Evolutionary conservation across 2,888 invertebrate genomes (phyloP).

Genomic region (Drosophila multiciliata): DNA sequence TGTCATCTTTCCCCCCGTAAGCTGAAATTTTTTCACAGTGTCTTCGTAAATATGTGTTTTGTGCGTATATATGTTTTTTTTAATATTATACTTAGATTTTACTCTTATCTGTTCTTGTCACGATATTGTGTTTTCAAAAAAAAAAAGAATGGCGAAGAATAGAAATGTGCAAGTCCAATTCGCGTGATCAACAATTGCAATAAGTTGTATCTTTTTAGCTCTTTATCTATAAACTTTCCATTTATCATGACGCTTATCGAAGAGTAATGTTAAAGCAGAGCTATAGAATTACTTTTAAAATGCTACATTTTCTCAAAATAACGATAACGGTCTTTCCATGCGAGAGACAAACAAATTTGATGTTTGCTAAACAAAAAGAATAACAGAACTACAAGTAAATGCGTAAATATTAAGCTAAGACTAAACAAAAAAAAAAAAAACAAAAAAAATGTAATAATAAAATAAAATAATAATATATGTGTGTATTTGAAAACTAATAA

Average conservation of each 20-base stretch:
- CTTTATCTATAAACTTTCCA: conserved; percentile 48
- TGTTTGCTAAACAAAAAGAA: conserved; percentile 50
- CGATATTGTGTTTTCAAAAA: conserved; percentile 42
- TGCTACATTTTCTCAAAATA: conserved; percentile 38
- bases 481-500: conserved; percentile 48
- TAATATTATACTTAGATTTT: conserved; percentile 42
- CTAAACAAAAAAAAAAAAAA: conserved; percentile 37
- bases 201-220: conserved; percentile 40
- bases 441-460: conserved; percentile 17
- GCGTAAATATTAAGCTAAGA: conserved; percentile 62
- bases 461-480: conserved; percentile 32
- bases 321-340: conserved; percentile 40
- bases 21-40: conserved; percentile 32
- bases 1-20: conserved; percentile 25
- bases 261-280: conserved; percentile 48
- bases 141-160: conserved; percentile 17
- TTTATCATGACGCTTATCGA: conserved; percentile 58
- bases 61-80: conserved; percentile 54
- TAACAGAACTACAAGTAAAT: conserved; percentile 51
- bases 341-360: conserved; percentile 39
- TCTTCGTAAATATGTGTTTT: conserved; percentile 56
- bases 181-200: conserved; percentile 56
- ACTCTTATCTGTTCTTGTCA: conserved; percentile 54
- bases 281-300: conserved; percentile 57
- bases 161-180: conserved; percentile 18